Evolutionary conservation across 2,888 invertebrate genomes (phyloP).

Genomic region (Bugulina stolonifera): DNA sequence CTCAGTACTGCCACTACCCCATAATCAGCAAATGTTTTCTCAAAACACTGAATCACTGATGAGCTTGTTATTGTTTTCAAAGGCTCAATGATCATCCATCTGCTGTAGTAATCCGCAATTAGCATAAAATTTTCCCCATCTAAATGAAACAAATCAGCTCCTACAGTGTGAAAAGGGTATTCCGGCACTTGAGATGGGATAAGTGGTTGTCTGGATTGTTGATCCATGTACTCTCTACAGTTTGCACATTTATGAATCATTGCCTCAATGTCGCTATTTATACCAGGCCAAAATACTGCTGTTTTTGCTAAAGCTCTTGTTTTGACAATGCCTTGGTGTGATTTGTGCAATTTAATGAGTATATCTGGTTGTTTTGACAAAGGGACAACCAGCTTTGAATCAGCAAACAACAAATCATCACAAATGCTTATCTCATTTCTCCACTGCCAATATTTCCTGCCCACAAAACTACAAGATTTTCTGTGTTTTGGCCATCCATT

Average conservation of each 20-base stretch:
- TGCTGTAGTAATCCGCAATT: neutral
- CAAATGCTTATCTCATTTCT: neutral
- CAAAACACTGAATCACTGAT: neutral
- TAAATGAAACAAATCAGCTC: conserved; percentile 1
- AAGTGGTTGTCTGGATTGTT: neutral
- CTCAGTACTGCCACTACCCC: neutral
- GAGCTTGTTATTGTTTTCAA: no score
- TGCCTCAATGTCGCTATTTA: conserved; percentile 13
- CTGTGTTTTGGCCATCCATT: neutral
- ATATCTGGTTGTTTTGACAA: neutral
- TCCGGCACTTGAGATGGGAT: neutral
- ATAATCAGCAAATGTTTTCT: neutral
- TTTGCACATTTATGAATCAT: neutral
- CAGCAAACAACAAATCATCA: neutral
- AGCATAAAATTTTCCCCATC: neutral
- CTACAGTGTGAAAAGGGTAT: conserved; percentile 1
- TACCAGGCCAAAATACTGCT: conserved; percentile 27
- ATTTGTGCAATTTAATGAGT: conserved; percentile 26
- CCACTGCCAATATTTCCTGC: neutral
- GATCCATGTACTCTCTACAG: neutral
- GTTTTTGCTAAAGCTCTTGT: conserved; percentile 12
- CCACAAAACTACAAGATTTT: neutral
- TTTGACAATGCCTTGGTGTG: conserved; percentile 24
- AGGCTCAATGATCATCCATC: neutral
- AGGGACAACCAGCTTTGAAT: neutral